Evolutionary conservation across 1,140 invertebrate species (phyloP).

Genomic region (Leptopilina clavipes): DNA sequence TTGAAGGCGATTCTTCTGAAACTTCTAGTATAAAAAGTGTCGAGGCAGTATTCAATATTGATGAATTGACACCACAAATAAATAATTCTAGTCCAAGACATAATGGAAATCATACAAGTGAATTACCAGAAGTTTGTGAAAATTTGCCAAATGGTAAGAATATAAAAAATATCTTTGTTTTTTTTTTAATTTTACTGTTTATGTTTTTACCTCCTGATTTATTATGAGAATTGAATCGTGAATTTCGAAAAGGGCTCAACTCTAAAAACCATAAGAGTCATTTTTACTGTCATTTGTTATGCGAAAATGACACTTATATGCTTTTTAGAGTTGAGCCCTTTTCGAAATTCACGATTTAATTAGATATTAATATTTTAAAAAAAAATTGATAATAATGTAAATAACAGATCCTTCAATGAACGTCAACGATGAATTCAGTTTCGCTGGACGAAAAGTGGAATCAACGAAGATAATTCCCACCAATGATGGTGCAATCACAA

Average conservation of each 20-base stretch:
- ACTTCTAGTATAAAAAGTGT: slow-evolving; percentile 22
- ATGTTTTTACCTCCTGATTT: too few relatives aligned
- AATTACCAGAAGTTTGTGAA: background rate
- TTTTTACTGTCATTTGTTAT: too few relatives aligned
- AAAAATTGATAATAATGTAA: background rate
- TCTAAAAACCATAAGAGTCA: too few relatives aligned
- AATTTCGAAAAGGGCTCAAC: too few relatives aligned
- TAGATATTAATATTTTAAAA: too few relatives aligned
- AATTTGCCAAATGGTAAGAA: background rate
- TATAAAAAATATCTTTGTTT: background rate
- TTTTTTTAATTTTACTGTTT: too few relatives aligned
- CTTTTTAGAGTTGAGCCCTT: too few relatives aligned
- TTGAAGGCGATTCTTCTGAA: background rate
- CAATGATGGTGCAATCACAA: background rate
- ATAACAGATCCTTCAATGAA: background rate
- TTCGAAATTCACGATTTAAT: too few relatives aligned
- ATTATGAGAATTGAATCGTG: too few relatives aligned
- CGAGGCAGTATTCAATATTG: background rate
- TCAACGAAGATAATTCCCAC: background rate
- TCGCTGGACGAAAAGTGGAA: background rate
- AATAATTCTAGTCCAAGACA: background rate
- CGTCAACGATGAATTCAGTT: background rate
- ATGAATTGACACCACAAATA: background rate
- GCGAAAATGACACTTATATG: too few relatives aligned
- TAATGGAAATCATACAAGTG: background rate